Conservation (phyloP, 2,113 vertebrate species). For the Podarcis cretensis region DNA sequence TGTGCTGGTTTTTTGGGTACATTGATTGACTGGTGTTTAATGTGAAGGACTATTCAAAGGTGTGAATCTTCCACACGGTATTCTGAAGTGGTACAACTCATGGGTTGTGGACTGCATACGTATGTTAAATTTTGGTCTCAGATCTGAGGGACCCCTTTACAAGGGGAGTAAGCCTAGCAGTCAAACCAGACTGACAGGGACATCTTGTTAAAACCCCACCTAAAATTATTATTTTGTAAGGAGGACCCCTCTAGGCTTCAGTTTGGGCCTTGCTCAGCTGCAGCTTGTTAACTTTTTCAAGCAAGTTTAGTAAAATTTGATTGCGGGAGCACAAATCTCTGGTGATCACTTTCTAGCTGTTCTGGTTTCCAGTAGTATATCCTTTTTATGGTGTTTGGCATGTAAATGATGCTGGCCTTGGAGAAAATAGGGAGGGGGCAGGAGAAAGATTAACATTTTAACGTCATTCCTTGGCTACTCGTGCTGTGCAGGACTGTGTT, state of each 20-base stretch:
- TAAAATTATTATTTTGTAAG: neutral
- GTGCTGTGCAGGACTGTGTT: slow-evolving; percentile 58
- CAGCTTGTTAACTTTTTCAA: slow-evolving; percentile 49
- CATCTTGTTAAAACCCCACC: neutral
- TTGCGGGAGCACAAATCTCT: slow-evolving; percentile 57
- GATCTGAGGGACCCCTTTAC: neutral
- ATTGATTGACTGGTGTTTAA: neutral
- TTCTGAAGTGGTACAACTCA: neutral
- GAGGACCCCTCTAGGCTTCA: slow-evolving; percentile 36
- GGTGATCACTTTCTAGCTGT: slow-evolving; percentile 42
- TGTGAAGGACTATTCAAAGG: neutral
- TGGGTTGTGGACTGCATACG: neutral
- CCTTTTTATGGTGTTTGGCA: slow-evolving; percentile 60
- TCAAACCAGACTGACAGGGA: neutral
- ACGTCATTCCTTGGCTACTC: slow-evolving; percentile 51
- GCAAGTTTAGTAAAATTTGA: slow-evolving; percentile 56
- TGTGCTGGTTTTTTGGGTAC: neutral
- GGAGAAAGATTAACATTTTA: slow-evolving; percentile 40
- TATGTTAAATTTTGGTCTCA: neutral
- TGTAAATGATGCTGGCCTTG: slow-evolving; percentile 54
- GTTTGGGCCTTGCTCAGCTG: slow-evolving; percentile 35
- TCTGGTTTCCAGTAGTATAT: slow-evolving; percentile 61
- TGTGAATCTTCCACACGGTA: neutral
- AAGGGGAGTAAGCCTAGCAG: neutral
- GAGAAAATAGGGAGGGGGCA: slow-evolving; percentile 44